phyloP scores from a whole-genome alignment of 2,797 vertebrate genomes.

The Leptodactylus fallax region DNA sequence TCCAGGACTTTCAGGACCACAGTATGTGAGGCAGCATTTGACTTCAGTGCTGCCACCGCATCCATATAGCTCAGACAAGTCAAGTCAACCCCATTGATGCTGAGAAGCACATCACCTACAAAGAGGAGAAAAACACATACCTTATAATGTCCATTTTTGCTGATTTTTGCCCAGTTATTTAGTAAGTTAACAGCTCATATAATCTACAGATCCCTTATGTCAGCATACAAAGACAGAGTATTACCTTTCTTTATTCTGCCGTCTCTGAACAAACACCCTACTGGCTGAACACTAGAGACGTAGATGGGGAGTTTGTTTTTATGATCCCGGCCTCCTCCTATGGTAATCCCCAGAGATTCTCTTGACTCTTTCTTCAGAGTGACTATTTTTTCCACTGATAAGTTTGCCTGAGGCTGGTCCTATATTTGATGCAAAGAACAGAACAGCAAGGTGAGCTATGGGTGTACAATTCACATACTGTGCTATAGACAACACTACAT shows the following conservation, averaged over 20 bases:
- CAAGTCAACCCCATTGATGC: conserved; percentile 89
- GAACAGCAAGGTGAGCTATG: not conserved
- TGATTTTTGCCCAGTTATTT: too few species aligned
- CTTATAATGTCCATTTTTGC: too few species aligned
- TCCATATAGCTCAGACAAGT: conserved; percentile 89
- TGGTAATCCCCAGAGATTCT: conserved; percentile 92
- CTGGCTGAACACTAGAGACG: conserved; percentile 91
- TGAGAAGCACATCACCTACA: conserved; percentile 89
- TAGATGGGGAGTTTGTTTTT: conserved; percentile 89
- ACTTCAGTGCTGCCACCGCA: conserved; percentile 88
- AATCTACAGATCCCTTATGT: not conserved
- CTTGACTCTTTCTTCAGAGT: conserved; percentile 90
- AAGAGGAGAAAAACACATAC: not conserved
- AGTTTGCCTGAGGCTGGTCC: conserved; percentile 87
- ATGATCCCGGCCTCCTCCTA: conserved; percentile 89
- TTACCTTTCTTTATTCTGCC: conserved; percentile 90
- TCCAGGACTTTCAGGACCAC: conserved; percentile 85
- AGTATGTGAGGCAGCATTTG: conserved; percentile 85
- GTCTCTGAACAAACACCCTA: conserved; percentile 90
- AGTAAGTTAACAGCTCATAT: not conserved
- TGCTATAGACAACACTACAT: not conserved
- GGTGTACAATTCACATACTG: not conserved
- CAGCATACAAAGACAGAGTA: not conserved
- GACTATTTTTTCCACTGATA: conserved; percentile 87
- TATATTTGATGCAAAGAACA: conserved; percentile 64